These are phyloP conservation scores for Amia ocellicauda DNA, from an alignment of 2,113 vertebrate species.

Conservation along the genomic window DNA sequence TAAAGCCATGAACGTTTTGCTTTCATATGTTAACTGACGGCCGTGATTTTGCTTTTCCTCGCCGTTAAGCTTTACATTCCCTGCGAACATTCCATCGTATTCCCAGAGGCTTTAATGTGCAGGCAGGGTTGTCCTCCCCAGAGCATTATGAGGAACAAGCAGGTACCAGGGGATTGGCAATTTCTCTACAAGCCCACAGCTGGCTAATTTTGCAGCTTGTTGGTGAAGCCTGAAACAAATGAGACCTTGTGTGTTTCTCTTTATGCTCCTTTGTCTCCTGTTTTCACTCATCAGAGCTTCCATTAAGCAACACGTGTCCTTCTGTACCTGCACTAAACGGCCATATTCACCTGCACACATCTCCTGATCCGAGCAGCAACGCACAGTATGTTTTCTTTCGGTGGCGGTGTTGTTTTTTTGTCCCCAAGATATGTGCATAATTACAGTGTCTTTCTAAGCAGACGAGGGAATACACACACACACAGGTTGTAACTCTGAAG, in stretches of 20 bases:
- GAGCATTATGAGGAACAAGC: constrained; percentile 3
- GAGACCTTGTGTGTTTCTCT: not conserved
- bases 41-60: not conserved
- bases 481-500: not conserved
- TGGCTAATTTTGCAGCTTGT: constrained; percentile 20
- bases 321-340: not conserved
- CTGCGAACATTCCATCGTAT: not conserved
- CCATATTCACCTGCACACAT: too few relatives aligned
- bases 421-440: too few relatives aligned
- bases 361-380: too few relatives aligned
- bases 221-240: not conserved
- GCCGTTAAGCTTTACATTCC: not conserved
- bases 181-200: constrained; percentile 11
- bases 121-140: not conserved
- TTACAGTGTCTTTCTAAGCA: too few relatives aligned
- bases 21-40: not conserved
- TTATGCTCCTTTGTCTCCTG: not conserved
- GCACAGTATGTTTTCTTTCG: too few relatives aligned
- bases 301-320: constrained; percentile 3
- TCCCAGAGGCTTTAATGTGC: not conserved
- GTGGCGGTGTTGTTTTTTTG: too few relatives aligned
- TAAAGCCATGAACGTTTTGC: not conserved
- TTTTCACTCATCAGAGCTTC: constrained; percentile 4
- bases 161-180: constrained; percentile 6
- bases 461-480: too few relatives aligned